Evolutionary conservation across 2,797 vertebrate genomes (phyloP).

Genomic region (Hipposideros larvatus): DNA sequence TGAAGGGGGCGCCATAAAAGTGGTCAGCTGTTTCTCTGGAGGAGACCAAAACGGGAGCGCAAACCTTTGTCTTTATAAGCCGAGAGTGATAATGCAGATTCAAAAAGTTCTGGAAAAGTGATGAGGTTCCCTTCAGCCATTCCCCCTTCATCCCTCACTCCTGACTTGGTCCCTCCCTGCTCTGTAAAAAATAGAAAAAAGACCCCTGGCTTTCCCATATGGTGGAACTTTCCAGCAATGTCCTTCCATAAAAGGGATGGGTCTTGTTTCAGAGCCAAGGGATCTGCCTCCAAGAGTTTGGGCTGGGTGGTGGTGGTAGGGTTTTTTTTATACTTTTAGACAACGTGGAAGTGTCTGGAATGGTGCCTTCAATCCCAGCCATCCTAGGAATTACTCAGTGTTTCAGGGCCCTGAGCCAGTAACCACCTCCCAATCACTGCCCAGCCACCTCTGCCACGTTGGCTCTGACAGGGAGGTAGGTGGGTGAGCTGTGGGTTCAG

Average conservation of each 20-base stretch:
- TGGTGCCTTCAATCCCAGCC: slow-evolving; percentile 59
- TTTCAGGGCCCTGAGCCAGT: slow-evolving; percentile 76
- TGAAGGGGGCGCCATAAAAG: background rate
- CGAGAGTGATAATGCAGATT: background rate
- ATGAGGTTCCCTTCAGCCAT: background rate
- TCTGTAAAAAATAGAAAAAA: slow-evolving; percentile 11
- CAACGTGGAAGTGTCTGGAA: slow-evolving; percentile 85
- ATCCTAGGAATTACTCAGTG: slow-evolving; percentile 77
- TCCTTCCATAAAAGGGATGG: slow-evolving; percentile 80
- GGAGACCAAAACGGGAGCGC: background rate
- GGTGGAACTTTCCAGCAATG: slow-evolving; percentile 70
- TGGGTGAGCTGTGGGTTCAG: background rate
- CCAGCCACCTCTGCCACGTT: slow-evolving; percentile 79
- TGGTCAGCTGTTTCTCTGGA: background rate
- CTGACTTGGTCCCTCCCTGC: background rate
- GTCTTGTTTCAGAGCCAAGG: slow-evolving; percentile 71
- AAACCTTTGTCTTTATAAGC: background rate
- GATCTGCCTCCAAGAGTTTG: slow-evolving; percentile 66
- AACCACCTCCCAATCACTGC: slow-evolving; percentile 72
- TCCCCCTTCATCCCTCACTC: background rate
- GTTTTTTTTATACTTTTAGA: slow-evolving; percentile 13
- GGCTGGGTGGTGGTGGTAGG: background rate
- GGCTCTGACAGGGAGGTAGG: slow-evolving; percentile 7
- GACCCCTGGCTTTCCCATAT: slow-evolving; percentile 44
- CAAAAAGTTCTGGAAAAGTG: slow-evolving; percentile 40